A percentile compares a stretch with the other conserved stretches of the same genome.
Evolutionary conservation across 2,797 vertebrate species (phyloP).

Genomic region (Acanthiza pusilla): DNA sequence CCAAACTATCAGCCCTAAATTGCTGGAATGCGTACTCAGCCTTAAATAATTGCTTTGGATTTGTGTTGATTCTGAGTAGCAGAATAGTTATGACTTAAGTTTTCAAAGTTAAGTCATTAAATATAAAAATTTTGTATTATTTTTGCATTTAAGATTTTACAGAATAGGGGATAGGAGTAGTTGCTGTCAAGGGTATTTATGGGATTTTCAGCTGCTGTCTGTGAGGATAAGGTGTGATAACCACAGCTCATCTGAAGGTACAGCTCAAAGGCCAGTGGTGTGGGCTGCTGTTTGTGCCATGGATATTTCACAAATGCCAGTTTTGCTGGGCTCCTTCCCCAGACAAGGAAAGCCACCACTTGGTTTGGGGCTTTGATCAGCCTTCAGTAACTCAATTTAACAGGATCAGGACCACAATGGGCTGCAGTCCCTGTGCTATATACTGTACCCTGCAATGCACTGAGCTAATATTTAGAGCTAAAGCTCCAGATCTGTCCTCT

Average conservation of each 20-base stretch:
- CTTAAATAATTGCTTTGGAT: constrained; percentile 6
- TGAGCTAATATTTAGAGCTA: not conserved
- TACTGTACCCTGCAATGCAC: not conserved
- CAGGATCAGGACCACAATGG: not conserved
- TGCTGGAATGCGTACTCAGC: not conserved
- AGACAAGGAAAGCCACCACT: not conserved
- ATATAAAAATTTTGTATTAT: not conserved
- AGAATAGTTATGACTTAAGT: not conserved
- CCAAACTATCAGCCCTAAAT: constrained; percentile 2
- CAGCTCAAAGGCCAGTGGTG: not conserved
- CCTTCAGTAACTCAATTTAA: not conserved
- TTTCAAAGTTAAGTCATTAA: not conserved
- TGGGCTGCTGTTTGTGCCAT: not conserved
- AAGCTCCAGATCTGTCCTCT: not conserved
- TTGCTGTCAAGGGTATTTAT: not conserved
- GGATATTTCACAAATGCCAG: not conserved
- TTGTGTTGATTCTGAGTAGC: not conserved
- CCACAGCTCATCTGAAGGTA: not conserved
- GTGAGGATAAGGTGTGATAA: not conserved
- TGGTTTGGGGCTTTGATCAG: not conserved
- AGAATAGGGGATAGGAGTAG: not conserved
- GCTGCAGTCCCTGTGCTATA: not conserved
- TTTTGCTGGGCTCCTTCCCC: not conserved
- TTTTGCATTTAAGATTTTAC: not conserved
- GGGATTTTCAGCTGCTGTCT: not conserved